These are phyloP conservation scores for Danionella cerebrum DNA, from an alignment of 2,113 vertebrate genomes.

Conservation along the genomic window DNA sequence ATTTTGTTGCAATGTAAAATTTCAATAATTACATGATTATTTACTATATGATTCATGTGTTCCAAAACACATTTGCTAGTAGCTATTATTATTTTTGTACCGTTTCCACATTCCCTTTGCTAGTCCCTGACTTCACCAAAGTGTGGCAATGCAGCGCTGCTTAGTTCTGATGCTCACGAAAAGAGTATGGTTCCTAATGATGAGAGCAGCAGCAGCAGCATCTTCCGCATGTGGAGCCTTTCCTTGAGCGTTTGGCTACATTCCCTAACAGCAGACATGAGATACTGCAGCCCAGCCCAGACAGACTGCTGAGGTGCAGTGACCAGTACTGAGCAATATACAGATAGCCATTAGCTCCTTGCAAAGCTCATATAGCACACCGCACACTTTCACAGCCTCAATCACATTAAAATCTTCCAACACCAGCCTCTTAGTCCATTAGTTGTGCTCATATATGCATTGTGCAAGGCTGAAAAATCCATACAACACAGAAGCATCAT, in stretches of 20 bases:
- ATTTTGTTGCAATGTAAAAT: too few relatives aligned
- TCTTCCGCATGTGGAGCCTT: constrained; percentile 44
- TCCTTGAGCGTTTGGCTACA: constrained; percentile 40
- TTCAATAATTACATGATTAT: too few relatives aligned
- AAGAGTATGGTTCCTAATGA: constrained; percentile 21
- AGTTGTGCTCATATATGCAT: background rate
- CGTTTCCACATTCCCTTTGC: background rate
- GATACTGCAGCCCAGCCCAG: constrained; percentile 49
- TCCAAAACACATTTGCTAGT: background rate
- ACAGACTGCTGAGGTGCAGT: constrained; percentile 48
- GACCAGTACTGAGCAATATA: constrained; percentile 53
- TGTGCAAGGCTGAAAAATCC: background rate
- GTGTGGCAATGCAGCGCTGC: constrained; percentile 22
- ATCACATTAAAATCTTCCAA: background rate
- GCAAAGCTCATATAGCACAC: constrained; percentile 6
- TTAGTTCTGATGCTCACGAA: background rate
- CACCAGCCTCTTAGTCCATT: background rate
- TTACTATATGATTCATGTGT: background rate
- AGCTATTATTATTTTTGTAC: too few relatives aligned
- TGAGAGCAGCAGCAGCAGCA: constrained; percentile 20
- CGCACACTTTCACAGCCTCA: background rate
- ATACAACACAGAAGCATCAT: background rate
- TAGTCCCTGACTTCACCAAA: constrained; percentile 6
- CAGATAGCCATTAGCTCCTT: constrained; percentile 5
- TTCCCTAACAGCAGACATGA: constrained; percentile 39